Conservation (phyloP, 1,140 invertebrate genomes). For the Achroia grisella region DNA sequence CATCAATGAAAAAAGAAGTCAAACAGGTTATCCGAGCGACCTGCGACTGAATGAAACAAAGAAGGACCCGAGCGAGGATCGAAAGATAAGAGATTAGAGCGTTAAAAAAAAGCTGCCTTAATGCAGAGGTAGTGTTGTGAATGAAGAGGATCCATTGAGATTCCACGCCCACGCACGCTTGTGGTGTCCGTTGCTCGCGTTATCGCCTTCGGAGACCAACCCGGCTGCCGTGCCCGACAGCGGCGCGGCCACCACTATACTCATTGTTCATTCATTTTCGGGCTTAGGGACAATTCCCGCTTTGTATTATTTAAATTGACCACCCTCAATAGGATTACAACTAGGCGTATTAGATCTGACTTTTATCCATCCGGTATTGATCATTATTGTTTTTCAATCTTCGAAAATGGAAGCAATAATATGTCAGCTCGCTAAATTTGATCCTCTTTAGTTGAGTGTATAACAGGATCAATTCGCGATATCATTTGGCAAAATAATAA, state of each 20-base stretch:
- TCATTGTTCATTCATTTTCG: conserved; percentile 53
- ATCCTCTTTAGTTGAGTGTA: conserved; percentile 10
- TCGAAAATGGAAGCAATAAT: no score
- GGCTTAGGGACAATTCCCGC: conserved; percentile 38
- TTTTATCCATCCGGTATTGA: no score
- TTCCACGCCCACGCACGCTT: conserved; percentile 53
- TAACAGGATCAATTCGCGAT: conserved; percentile 24
- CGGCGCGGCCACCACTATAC: conserved; percentile 35
- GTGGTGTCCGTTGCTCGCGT: conserved; percentile 29
- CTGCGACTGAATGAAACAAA: conserved; percentile 66
- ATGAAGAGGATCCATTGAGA: conserved; percentile 67
- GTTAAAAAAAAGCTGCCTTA: conserved; percentile 64
- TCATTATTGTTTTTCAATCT: no score
- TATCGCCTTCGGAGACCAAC: neutral
- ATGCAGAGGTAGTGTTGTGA: conserved; percentile 67
- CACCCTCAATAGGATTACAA: conserved; percentile 35
- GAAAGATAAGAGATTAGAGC: conserved; percentile 66
- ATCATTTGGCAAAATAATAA: conserved; percentile 48
- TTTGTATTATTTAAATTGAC: conserved; percentile 58
- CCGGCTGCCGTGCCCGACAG: conserved; percentile 13
- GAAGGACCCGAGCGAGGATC: conserved; percentile 58
- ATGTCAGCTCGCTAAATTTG: no score
- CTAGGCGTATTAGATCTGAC: conserved; percentile 16
- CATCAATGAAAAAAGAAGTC: conserved; percentile 69
- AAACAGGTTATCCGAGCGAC: conserved; percentile 55